Conservation (phyloP, 2,113 vertebrate genomes). For the Chinchilla lanigera region DNA sequence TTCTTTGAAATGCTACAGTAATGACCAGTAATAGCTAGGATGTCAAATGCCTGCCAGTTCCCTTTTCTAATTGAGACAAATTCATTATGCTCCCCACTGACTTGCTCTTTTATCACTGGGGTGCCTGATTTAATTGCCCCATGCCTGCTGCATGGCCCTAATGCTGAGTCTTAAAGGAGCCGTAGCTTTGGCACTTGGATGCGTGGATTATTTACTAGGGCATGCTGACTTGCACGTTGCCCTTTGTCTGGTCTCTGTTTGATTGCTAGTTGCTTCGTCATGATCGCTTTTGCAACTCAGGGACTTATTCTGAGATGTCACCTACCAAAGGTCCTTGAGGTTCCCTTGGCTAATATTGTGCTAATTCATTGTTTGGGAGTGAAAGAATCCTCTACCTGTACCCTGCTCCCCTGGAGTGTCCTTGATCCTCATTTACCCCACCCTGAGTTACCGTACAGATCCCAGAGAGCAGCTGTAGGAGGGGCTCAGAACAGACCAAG, state of each 20-base stretch:
- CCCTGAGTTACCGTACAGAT: not conserved
- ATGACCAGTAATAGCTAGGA: constrained; percentile 50
- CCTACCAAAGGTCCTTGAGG: constrained; percentile 42
- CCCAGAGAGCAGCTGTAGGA: not conserved
- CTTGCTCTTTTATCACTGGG: not conserved
- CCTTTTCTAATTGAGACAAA: constrained; percentile 53
- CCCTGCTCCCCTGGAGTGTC: not conserved
- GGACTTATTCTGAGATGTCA: constrained; percentile 25
- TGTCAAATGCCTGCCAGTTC: constrained; percentile 38
- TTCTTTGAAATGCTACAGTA: constrained; percentile 20
- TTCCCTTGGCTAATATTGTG: constrained; percentile 21
- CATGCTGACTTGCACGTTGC: accelerated
- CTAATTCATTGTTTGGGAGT: constrained; percentile 24
- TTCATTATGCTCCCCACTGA: not conserved
- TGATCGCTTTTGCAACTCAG: not conserved
- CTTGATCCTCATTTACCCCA: not conserved
- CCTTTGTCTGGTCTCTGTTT: not conserved
- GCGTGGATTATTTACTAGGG: accelerated
- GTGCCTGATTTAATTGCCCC: constrained; percentile 31
- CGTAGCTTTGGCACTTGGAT: accelerated
- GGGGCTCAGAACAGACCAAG: not conserved
- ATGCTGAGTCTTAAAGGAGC: not conserved
- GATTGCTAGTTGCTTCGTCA: not conserved
- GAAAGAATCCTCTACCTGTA: not conserved
- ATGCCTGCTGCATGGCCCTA: accelerated